Percentiles rank a stretch among this genome's conserved stretches.
Evolutionary conservation across 2,113 vertebrate species (phyloP).

Genomic region (Chaenogobius annularis): DNA sequence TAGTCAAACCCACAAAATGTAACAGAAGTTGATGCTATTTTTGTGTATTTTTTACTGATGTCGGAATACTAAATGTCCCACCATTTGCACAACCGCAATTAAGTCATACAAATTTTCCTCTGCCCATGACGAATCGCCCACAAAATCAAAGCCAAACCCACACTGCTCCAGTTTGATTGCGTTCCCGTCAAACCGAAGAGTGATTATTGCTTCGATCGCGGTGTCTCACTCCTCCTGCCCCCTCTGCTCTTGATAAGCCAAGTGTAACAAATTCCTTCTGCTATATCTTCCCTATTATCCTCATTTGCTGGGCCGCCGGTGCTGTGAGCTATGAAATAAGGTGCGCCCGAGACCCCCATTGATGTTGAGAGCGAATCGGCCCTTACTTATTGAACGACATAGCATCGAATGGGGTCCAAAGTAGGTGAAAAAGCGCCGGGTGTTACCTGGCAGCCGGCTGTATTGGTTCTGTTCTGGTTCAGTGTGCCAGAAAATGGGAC

Average conservation of each 20-base stretch:
- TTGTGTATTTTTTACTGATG: not conserved
- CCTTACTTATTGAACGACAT: conserved; percentile 32
- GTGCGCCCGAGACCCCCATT: conserved; percentile 30
- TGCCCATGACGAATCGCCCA: not conserved
- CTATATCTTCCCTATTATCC: conserved; percentile 49
- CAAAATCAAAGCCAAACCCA: conserved; percentile 4
- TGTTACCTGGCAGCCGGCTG: conserved; percentile 49
- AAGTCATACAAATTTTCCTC: not conserved
- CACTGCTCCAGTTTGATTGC: conserved; percentile 17
- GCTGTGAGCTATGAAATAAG: conserved; percentile 45
- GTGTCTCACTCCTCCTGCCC: conserved; percentile 19
- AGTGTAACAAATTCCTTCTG: conserved; percentile 49
- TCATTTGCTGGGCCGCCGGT: conserved; percentile 40
- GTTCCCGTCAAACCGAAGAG: conserved; percentile 30
- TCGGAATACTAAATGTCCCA: not conserved
- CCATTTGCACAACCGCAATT: not conserved
- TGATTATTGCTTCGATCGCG: conserved; percentile 60
- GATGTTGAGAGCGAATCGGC: conserved; percentile 39
- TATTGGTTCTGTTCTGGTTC: conserved; percentile 70
- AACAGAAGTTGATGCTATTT: not conserved
- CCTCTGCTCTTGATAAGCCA: conserved; percentile 36
- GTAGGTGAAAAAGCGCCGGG: conserved; percentile 58
- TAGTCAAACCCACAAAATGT: not conserved
- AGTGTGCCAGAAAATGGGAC: conserved; percentile 73
- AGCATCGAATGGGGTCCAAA: conserved; percentile 39